Evolutionary conservation across 2,113 vertebrate species (phyloP), one percentile per base, ranked within the genome.

Genomic region (Phoxinus phoxinus): DNA sequence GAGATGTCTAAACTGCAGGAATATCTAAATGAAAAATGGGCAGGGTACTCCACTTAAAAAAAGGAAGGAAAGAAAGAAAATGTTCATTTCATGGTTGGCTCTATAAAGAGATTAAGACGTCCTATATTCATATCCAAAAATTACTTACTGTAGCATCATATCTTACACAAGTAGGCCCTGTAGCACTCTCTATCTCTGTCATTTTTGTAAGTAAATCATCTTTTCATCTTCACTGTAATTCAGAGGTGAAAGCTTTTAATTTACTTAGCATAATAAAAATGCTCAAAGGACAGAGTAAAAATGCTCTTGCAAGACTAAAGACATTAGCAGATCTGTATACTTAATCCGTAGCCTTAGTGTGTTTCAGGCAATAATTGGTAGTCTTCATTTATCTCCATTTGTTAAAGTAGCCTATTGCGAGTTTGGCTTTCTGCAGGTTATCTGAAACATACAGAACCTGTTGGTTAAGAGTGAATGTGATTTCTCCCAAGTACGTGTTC

Each of bases 191-290:
- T 17, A 13, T 21, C 81, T 37, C 32, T 48, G 27, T 71, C 21
- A 1, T 51, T 30, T 67, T 17, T 81, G 27, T 23, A 72, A 32
- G 69, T 85, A 75, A 86, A 86, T 82, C 72, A 82, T 86, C 53
- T 61, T 86, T 46, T 78, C 63, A 63, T 61, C 75, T 63, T 27
- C 48, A 44, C 58, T 23, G 67, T 75, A 58, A 67, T 85, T 79
- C 41, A 85, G 61, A 27, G 63, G 51, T 25, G 63, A 53, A 71
- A 27, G 48, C 35, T 71, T 80, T 85, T 56, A 48, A 79, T 59
- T 72, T 59, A 76, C 77, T 71, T 53, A 23, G 48, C 61, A 58
- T 77, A 85, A 67, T 85, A 44, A 85, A 69, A 85, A 48, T 69
- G 30, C 53, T 56, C 63, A 71, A 56, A 75, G 75, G 19, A 51